Conservation (phyloP, 1,140 invertebrate species). For the Ridgeia piscesae region DNA sequence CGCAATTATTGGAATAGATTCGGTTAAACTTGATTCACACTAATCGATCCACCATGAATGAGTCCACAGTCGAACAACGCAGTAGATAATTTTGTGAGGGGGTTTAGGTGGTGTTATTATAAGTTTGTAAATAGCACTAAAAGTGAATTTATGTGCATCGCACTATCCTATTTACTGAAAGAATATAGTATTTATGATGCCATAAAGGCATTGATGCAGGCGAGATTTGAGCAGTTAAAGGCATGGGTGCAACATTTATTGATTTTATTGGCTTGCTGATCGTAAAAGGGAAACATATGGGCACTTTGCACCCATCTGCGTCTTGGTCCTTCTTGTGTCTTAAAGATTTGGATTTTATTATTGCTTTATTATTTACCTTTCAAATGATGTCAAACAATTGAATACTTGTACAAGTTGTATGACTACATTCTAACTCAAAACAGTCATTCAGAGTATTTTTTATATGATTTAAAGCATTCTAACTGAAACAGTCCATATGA, state of each 20-base stretch:
- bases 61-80: background rate
- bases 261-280: constrained; percentile 1
- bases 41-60: background rate
- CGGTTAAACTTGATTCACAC: background rate
- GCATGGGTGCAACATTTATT: background rate
- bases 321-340: background rate
- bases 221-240: background rate
- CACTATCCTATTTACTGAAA: background rate
- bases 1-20: background rate
- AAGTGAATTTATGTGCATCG: background rate
- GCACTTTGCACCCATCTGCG: background rate
- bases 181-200: background rate
- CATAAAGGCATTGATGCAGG: background rate
- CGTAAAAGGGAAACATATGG: background rate
- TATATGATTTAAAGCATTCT: too few relatives aligned
- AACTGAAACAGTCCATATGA: background rate
- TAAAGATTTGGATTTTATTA: background rate
- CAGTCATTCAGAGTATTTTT: background rate
- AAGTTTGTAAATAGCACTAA: constrained; percentile 6
- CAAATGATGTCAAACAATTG: background rate
- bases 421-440: background rate
- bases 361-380: background rate
- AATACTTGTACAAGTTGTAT: background rate
- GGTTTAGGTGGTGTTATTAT: background rate
- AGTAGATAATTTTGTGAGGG: background rate